These are phyloP conservation scores for Lucifuga dentata DNA, from an alignment of 2,113 vertebrate genomes.

Conservation along the genomic window DNA sequence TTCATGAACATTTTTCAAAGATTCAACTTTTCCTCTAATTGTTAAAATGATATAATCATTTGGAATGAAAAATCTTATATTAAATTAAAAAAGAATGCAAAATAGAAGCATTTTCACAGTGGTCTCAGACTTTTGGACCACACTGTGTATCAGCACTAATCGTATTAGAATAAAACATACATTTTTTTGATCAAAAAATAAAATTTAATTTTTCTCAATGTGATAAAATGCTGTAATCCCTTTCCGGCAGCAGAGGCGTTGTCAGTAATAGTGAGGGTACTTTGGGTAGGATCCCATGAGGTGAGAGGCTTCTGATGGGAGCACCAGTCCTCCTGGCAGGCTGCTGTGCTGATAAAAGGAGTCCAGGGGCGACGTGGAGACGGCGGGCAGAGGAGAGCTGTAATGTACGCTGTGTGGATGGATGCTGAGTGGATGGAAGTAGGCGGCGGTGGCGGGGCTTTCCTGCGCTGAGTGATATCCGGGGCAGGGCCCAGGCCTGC, in stretches of 20 bases:
- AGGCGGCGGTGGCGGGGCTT: not conserved
- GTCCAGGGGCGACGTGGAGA: slow-evolving; percentile 68
- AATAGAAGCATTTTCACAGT: too few relatives aligned
- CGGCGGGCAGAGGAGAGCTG: slow-evolving; percentile 26
- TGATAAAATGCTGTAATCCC: too few relatives aligned
- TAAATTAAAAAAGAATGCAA: too few relatives aligned
- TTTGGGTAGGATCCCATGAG: slow-evolving; percentile 66
- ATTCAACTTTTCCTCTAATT: too few relatives aligned
- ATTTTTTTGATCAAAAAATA: not conserved
- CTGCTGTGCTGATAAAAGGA: slow-evolving; percentile 74
- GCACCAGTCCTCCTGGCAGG: slow-evolving; percentile 63
- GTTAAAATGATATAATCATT: too few relatives aligned
- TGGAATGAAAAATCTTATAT: too few relatives aligned
- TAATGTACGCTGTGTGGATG: slow-evolving; percentile 71
- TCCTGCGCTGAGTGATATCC: slow-evolving; percentile 67
- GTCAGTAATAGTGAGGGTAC: slow-evolving; percentile 77
- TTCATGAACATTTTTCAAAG: too few relatives aligned
- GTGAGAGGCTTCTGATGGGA: slow-evolving; percentile 45
- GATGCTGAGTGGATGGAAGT: too few relatives aligned
- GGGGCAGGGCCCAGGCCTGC: slow-evolving; percentile 69
- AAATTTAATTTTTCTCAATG: not conserved
- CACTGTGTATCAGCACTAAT: slow-evolving; percentile 6
- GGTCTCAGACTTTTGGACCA: too few relatives aligned
- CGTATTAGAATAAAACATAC: slow-evolving; percentile 2
- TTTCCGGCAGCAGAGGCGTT: not conserved